Evolutionary conservation across 2,888 invertebrate genomes (phyloP).

Genomic region (Chrysolina americana): DNA sequence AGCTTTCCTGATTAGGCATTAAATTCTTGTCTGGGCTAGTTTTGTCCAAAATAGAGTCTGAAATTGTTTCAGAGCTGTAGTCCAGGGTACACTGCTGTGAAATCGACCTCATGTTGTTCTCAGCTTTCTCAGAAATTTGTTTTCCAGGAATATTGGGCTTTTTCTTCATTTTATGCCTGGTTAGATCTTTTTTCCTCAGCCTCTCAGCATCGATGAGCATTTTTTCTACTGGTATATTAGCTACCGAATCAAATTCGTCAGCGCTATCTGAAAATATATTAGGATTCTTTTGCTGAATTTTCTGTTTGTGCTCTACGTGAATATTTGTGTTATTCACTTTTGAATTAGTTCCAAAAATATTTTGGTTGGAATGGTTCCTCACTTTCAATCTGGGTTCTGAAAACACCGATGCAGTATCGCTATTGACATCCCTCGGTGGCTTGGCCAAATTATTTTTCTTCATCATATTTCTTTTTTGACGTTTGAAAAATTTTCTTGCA

Average conservation of each 20-base stretch:
- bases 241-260: slow-evolving; percentile 71
- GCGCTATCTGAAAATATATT: slow-evolving; percentile 78
- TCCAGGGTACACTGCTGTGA: slow-evolving; percentile 82
- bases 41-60: slow-evolving; percentile 64
- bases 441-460: slow-evolving; percentile 83
- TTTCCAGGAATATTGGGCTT: slow-evolving; percentile 49
- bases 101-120: slow-evolving; percentile 74
- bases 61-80: slow-evolving; percentile 73
- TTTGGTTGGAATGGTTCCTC: slow-evolving; percentile 71
- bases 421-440: slow-evolving; percentile 69
- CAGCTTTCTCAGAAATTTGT: slow-evolving; percentile 46
- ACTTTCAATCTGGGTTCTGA: slow-evolving; percentile 62
- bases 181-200: slow-evolving; percentile 59
- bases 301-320: slow-evolving; percentile 78
- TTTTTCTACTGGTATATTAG: slow-evolving; percentile 63
- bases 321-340: slow-evolving; percentile 88
- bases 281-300: slow-evolving; percentile 75
- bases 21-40: slow-evolving; percentile 62
- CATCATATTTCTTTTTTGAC: slow-evolving; percentile 80
- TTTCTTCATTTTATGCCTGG: slow-evolving; percentile 57
- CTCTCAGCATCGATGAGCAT: slow-evolving; percentile 62
- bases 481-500: slow-evolving; percentile 93
- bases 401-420: slow-evolving; percentile 71
- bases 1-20: slow-evolving; percentile 61
- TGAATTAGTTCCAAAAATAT: slow-evolving; percentile 79